Conservation (phyloP, 2,888 invertebrate species). For the Exephanes ischioxanthus region DNA sequence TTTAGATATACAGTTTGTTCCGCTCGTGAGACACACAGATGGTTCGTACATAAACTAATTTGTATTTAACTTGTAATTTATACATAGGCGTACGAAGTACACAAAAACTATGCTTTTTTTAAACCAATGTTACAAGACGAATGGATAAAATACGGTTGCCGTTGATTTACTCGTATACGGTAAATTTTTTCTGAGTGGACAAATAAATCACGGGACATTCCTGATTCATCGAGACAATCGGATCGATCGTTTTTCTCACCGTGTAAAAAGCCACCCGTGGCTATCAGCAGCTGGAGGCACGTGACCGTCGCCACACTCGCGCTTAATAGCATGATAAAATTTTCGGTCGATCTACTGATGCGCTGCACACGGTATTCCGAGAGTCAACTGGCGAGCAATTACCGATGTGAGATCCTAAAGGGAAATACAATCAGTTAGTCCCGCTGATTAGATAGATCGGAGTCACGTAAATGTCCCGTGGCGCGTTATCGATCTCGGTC, state of each 20-base stretch:
- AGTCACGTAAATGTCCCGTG: neutral
- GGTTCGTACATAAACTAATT: too few relatives aligned
- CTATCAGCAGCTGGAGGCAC: slow-evolving; percentile 49
- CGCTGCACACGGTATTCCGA: neutral
- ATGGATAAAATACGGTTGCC: too few relatives aligned
- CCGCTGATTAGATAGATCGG: slow-evolving; percentile 47
- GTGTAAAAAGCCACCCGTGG: slow-evolving; percentile 39
- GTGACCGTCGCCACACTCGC: slow-evolving; percentile 31
- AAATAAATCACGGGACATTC: neutral
- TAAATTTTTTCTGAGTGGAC: neutral
- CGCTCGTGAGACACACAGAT: too few relatives aligned
- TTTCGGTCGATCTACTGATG: neutral
- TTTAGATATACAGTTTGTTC: too few relatives aligned
- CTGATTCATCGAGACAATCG: too few relatives aligned
- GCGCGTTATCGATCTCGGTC: neutral
- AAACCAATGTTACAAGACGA: too few relatives aligned
- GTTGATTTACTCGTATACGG: too few relatives aligned
- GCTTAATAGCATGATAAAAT: slow-evolving; percentile 39
- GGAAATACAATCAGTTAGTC: neutral
- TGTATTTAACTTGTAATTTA: too few relatives aligned
- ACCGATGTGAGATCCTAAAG: neutral
- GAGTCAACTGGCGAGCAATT: neutral
- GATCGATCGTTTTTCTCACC: slow-evolving; percentile 32
- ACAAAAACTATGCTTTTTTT: too few relatives aligned
- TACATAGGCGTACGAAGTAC: too few relatives aligned